Conservation (phyloP, 2,113 vertebrate genomes). For the Polypterus senegalus region DNA sequence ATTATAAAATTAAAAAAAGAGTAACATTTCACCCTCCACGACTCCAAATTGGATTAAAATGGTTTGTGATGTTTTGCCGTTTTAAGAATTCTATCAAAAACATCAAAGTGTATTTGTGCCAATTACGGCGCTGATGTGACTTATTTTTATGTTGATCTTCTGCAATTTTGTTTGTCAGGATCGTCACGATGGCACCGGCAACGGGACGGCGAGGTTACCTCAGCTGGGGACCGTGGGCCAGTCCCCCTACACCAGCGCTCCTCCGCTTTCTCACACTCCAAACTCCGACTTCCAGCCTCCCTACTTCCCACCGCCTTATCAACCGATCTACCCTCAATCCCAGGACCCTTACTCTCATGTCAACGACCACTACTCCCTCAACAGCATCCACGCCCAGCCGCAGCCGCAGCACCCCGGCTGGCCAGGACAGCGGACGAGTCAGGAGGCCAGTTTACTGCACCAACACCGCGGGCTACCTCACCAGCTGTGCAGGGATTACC, state of each 20-base stretch:
- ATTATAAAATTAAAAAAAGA: too few relatives aligned
- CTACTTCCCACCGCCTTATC: slow-evolving; percentile 87
- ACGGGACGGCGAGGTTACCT: slow-evolving; percentile 87
- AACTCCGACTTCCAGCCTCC: slow-evolving; percentile 93
- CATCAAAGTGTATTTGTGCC: too few relatives aligned
- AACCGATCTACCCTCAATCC: slow-evolving; percentile 94
- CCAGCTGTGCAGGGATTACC: slow-evolving; percentile 92
- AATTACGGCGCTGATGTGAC: too few relatives aligned
- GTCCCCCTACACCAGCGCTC: slow-evolving; percentile 87
- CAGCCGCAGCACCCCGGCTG: slow-evolving; percentile 93
- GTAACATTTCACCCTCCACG: too few relatives aligned
- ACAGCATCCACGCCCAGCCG: slow-evolving; percentile 84
- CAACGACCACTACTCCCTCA: slow-evolving; percentile 95
- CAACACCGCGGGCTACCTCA: slow-evolving; percentile 86
- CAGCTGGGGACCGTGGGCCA: slow-evolving; percentile 90
- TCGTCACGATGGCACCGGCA: slow-evolving; percentile 90
- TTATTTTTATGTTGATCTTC: slow-evolving; percentile 20
- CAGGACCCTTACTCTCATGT: slow-evolving; percentile 98
- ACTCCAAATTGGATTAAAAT: too few relatives aligned
- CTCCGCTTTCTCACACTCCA: slow-evolving; percentile 86
- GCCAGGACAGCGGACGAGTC: slow-evolving; percentile 89
- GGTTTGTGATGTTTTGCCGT: too few relatives aligned
- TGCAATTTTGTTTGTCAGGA: slow-evolving; percentile 45
- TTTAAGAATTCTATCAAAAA: too few relatives aligned
- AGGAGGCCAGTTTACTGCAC: slow-evolving; percentile 85